phyloP scores from a whole-genome alignment of 2,797 vertebrate genomes.

The Eremophila alpestris region DNA sequence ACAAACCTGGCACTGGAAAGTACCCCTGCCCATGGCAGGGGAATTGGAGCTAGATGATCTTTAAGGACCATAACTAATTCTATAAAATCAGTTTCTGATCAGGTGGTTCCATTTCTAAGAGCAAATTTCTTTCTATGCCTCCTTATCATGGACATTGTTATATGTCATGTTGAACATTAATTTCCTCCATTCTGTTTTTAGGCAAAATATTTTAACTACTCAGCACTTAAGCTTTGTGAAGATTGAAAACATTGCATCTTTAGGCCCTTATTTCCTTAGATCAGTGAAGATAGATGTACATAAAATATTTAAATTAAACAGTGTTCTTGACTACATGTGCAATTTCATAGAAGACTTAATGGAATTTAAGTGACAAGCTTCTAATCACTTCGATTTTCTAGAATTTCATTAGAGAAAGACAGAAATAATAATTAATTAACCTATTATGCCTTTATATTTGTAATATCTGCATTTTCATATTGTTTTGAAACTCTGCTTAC shows the following conservation, averaged over 20 bases:
- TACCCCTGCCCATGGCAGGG: not conserved
- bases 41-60: not conserved
- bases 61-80: not conserved
- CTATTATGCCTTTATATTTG: not conserved
- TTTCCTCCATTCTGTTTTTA: not conserved
- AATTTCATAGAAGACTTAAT: not conserved
- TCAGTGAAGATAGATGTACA: not conserved
- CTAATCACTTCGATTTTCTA: not conserved
- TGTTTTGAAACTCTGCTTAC: not conserved
- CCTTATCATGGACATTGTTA: not conserved
- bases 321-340: not conserved
- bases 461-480: not conserved
- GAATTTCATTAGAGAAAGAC: not conserved
- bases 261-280: not conserved
- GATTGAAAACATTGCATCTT: slow-evolving; percentile 7
- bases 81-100: not conserved
- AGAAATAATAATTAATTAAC: not conserved
- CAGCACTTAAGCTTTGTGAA: not conserved
- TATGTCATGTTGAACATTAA: not conserved
- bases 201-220: not conserved
- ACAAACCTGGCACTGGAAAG: not conserved
- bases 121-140: not conserved
- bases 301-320: slow-evolving; percentile 23
- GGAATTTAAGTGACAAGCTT: not conserved
- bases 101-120: not conserved